Percentiles rank a stretch among this genome's conserved stretches.
phyloP scores from a whole-genome alignment of 1,140 invertebrate species.

The Microplitis demolitor region DNA sequence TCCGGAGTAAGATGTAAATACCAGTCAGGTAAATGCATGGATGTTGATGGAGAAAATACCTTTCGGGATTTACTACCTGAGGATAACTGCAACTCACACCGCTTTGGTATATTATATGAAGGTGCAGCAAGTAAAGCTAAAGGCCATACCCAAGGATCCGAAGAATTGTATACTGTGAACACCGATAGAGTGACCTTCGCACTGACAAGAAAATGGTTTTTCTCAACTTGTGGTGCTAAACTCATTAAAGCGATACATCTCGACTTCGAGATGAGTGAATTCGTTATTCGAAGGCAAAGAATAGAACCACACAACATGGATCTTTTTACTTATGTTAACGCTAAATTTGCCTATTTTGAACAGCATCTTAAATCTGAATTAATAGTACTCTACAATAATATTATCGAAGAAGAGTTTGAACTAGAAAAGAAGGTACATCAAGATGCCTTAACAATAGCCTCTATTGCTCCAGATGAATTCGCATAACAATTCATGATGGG shows the following conservation, averaged over 20 bases:
- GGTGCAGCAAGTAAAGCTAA: too few species aligned
- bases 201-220: background rate
- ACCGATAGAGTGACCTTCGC: slow-evolving; percentile 17
- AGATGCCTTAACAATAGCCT: slow-evolving; percentile 25
- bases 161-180: background rate
- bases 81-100: slow-evolving; percentile 7
- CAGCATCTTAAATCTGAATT: background rate
- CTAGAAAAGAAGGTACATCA: slow-evolving; percentile 28
- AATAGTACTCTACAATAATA: background rate
- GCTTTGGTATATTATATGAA: background rate
- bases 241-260: slow-evolving; percentile 14
- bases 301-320: background rate
- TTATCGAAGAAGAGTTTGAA: slow-evolving; percentile 15
- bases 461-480: too few species aligned
- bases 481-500: slow-evolving; percentile 34
- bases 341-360: background rate
- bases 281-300: background rate
- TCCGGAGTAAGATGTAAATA: too few species aligned
- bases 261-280: background rate
- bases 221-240: background rate
- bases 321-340: slow-evolving; percentile 6
- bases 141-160: background rate
- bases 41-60: too few species aligned
- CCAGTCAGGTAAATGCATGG: too few species aligned
- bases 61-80: background rate